A percentile compares a stretch with the other conserved stretches of the same genome.
Conservation (phyloP, 2,113 vertebrate genomes). For the Calidris pygmaea region DNA sequence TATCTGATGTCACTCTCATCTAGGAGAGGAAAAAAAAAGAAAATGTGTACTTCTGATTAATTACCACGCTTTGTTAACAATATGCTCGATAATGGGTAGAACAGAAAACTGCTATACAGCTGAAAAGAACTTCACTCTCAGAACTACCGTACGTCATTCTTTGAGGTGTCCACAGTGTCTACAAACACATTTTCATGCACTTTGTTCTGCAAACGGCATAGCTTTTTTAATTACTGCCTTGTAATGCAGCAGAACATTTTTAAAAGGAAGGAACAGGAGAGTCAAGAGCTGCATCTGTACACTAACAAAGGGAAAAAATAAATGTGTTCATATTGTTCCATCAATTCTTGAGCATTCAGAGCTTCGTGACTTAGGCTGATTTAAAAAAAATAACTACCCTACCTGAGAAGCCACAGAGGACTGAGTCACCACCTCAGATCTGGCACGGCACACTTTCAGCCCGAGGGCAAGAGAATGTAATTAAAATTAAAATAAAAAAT, state of each 20-base stretch:
- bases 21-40: slow-evolving; percentile 11
- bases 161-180: background rate
- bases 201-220: background rate
- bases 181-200: background rate
- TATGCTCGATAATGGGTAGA: background rate
- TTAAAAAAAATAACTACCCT: background rate
- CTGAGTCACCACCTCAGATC: background rate
- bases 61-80: background rate
- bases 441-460: background rate
- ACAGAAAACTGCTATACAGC: background rate
- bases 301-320: background rate
- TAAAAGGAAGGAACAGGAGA: background rate
- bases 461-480: background rate
- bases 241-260: rapidly evolving
- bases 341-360: background rate
- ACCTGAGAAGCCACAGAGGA: background rate
- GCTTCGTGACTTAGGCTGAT: background rate
- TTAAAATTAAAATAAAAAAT: background rate
- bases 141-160: rapidly evolving
- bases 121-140: background rate
- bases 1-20: slow-evolving; percentile 90
- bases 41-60: background rate
- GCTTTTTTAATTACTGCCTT: background rate
- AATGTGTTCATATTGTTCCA: too few relatives aligned
- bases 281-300: background rate